Conservation (phyloP, 2,797 vertebrate species). For the Pelochelys cantorii region DNA sequence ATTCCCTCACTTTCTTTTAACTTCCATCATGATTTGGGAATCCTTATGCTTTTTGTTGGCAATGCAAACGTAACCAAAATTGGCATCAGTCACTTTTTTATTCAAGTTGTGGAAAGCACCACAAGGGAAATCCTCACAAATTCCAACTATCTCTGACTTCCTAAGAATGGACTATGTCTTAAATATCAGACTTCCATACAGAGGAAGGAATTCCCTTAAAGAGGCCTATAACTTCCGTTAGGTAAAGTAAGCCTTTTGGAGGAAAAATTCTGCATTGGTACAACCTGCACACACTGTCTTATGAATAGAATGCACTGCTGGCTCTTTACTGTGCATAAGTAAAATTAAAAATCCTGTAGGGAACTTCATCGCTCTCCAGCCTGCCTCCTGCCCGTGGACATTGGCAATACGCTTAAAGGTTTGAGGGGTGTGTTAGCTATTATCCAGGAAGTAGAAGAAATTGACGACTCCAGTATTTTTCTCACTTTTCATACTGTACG, state of each 20-base stretch:
- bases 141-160: neutral
- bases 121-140: neutral
- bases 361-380: neutral
- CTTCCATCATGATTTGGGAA: neutral
- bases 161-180: neutral
- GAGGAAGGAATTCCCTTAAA: slow-evolving; percentile 7
- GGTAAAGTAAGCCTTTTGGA: neutral
- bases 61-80: neutral
- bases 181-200: neutral
- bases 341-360: neutral
- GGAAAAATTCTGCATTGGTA: neutral
- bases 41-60: fast-evolving
- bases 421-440: neutral
- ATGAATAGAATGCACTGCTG: neutral
- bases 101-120: neutral
- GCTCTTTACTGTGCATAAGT: fast-evolving
- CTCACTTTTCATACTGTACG: slow-evolving; percentile 24
- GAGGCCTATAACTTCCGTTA: neutral
- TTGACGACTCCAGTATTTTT: neutral
- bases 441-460: no score
- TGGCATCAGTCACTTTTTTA: neutral
- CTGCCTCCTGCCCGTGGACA: neutral
- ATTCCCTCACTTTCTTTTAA: neutral
- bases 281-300: neutral
- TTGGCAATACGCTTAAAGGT: neutral